phyloP scores from a whole-genome alignment of 2,888 invertebrate genomes.

The Rotaria sp. region DNA sequence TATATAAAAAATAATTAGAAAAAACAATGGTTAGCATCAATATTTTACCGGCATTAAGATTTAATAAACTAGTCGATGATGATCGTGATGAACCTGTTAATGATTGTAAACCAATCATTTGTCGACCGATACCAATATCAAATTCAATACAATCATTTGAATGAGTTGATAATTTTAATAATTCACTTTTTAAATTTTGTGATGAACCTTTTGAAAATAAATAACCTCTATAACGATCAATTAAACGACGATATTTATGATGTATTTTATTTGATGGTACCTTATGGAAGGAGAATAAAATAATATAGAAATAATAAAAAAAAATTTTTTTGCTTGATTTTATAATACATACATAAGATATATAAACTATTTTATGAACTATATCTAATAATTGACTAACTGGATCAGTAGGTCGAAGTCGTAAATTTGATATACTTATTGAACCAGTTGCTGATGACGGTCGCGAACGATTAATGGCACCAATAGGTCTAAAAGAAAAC shows the following conservation, averaged over 20 bases:
- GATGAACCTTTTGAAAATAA: conserved; percentile 11
- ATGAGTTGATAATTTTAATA: conserved; percentile 3
- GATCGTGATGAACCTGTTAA: background rate
- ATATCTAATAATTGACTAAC: conserved; percentile 5
- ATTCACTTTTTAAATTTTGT: conserved; percentile 23
- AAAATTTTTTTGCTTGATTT: background rate
- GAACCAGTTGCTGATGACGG: background rate
- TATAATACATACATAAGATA: background rate
- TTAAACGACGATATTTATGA: background rate
- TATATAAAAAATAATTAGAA: background rate
- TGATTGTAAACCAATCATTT: background rate
- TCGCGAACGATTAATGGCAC: background rate
- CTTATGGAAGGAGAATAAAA: background rate
- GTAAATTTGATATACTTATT: background rate
- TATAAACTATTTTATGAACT: conserved; percentile 5
- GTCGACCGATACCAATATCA: background rate
- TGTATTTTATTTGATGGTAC: background rate
- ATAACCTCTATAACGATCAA: background rate
- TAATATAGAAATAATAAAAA: background rate
- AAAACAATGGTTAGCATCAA: no score
- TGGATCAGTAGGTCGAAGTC: background rate
- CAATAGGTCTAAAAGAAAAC: background rate
- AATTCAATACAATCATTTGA: conserved; percentile 1
- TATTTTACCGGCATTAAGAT: conserved; percentile 1
- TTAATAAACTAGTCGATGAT: background rate